Conservation (phyloP, 2,797 vertebrate species). For the Pterois miles region DNA sequence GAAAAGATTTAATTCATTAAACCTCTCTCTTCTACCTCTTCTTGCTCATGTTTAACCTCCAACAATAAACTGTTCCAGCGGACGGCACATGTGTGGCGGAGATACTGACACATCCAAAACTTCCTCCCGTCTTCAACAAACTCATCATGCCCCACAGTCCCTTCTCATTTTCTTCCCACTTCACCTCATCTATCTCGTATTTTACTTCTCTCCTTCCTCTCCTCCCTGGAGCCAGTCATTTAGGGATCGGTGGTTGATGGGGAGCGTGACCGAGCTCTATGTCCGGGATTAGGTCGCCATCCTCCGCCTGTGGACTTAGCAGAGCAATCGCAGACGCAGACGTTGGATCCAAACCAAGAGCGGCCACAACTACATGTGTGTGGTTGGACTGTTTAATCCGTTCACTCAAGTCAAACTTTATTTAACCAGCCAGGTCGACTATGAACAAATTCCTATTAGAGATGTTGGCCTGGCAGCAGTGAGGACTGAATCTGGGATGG, state of each 20-base stretch:
- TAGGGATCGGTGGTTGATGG: conserved; percentile 61
- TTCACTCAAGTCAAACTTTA: conserved; percentile 39
- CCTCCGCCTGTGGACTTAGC: conserved; percentile 61
- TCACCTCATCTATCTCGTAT: conserved; percentile 42
- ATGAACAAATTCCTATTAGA: conserved; percentile 25
- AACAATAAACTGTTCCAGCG: conserved; percentile 33
- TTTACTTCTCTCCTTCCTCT: conserved; percentile 34
- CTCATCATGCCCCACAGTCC: conserved; percentile 24
- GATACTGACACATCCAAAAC: conserved; percentile 33
- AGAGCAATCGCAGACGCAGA: conserved; percentile 50
- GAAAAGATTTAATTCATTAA: conserved; percentile 73
- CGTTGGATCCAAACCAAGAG: conserved; percentile 34
- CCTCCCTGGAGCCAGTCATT: conserved; percentile 57
- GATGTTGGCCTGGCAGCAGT: conserved; percentile 34
- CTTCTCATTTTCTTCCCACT: conserved; percentile 40
- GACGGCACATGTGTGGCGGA: neutral
- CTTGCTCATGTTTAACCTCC: conserved; percentile 22
- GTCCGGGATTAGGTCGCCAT: conserved; percentile 62
- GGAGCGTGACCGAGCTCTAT: conserved; percentile 57
- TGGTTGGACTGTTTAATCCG: conserved; percentile 30
- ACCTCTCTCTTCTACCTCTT: conserved; percentile 9
- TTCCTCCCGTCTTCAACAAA: conserved; percentile 13
- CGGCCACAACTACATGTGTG: conserved; percentile 35
- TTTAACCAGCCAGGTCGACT: conserved; percentile 39
- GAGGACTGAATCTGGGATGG: conserved; percentile 21